Conservation (phyloP, 2,797 vertebrate species). For the Menidia menidia region DNA sequence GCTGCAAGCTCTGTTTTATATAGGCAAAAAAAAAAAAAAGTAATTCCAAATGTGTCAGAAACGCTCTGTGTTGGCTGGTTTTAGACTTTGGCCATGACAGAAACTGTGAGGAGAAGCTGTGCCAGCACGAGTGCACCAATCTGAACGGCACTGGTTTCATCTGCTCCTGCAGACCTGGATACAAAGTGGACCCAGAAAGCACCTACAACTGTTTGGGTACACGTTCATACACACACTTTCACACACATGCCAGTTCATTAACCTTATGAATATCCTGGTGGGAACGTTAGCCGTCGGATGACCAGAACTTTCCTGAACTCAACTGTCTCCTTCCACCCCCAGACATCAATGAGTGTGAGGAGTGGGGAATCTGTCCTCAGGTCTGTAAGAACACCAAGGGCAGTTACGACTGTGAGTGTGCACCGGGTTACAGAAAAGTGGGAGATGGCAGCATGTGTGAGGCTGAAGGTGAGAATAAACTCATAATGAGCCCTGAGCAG, state of each 20-base stretch:
- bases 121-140: slow-evolving; percentile 91
- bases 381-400: slow-evolving; percentile 92
- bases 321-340: not conserved
- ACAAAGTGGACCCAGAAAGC: slow-evolving; percentile 81
- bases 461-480: slow-evolving; percentile 83
- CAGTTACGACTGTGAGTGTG: slow-evolving; percentile 90
- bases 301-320: not conserved
- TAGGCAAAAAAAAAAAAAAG: no score
- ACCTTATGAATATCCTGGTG: not conserved
- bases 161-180: slow-evolving; percentile 89
- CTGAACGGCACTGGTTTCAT: slow-evolving; percentile 90
- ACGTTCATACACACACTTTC: slow-evolving; percentile 13
- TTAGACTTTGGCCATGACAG: slow-evolving; percentile 86
- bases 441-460: slow-evolving; percentile 87
- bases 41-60: not conserved
- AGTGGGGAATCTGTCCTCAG: slow-evolving; percentile 89
- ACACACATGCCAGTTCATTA: not conserved
- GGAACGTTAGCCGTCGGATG: not conserved
- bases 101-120: slow-evolving; percentile 89
- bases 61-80: slow-evolving; percentile 24
- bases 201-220: slow-evolving; percentile 89
- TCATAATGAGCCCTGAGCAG: not conserved
- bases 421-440: slow-evolving; percentile 87
- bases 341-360: slow-evolving; percentile 92
- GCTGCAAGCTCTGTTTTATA: no score